Percentiles rank a stretch among this genome's conserved stretches.
Evolutionary conservation across 2,888 invertebrate genomes (phyloP).

Genomic region (Andrena minutula): DNA sequence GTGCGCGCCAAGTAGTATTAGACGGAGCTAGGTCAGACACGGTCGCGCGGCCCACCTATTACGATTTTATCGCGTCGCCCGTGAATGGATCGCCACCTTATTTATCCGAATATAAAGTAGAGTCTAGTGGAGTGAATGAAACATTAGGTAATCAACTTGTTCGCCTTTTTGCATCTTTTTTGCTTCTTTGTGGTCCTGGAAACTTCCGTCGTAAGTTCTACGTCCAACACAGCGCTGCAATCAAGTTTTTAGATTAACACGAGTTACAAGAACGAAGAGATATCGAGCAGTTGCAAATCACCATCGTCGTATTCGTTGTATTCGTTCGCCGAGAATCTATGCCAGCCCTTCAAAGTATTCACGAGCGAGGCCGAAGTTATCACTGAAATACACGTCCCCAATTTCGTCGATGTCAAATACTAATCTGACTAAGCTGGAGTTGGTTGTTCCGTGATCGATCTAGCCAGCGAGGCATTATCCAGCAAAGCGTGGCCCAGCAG

Average conservation of each 20-base stretch:
- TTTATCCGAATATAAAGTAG: slow-evolving; percentile 16
- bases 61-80: no score
- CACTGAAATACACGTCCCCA: background rate
- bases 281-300: background rate
- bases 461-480: background rate
- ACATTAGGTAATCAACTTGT: background rate
- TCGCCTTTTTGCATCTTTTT: background rate
- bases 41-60: background rate
- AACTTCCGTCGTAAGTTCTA: no score
- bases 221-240: no score
- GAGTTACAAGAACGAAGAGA: no score
- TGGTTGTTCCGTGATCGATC: slow-evolving; percentile 11
- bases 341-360: no score
- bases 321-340: background rate
- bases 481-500: background rate
- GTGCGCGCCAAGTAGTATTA: background rate
- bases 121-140: no score
- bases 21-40: slow-evolving; percentile 19
- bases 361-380: background rate
- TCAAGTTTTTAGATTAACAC: no score
- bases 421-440: slow-evolving; percentile 11
- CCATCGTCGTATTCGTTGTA: background rate
- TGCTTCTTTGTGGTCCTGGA: background rate
- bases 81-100: background rate
- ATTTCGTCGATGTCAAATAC: slow-evolving; percentile 18